phyloP scores from a whole-genome alignment of 2,888 invertebrate species.

The Empis stercorea region DNA sequence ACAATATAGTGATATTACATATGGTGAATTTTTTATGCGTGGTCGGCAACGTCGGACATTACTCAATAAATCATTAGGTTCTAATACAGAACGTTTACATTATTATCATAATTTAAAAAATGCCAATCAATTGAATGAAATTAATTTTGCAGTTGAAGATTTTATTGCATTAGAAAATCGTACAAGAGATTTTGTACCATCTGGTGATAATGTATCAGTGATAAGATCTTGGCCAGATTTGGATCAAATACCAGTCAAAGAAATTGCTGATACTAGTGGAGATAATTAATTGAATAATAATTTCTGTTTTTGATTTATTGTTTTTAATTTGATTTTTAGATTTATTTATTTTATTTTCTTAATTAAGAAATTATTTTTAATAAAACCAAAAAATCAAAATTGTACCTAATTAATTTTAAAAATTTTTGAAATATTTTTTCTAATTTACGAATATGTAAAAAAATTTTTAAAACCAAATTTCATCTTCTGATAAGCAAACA shows the following conservation, averaged over 20 bases:
- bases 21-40: conserved; percentile 27
- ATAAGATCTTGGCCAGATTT: not conserved
- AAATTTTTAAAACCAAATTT: no score
- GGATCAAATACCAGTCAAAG: not conserved
- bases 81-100: conserved; percentile 24
- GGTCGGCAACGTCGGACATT: conserved; percentile 25
- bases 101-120: conserved; percentile 21
- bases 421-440: no score
- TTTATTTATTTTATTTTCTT: no score
- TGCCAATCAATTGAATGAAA: conserved; percentile 18
- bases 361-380: no score
- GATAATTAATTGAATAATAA: no score
- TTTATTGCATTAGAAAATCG: not conserved
- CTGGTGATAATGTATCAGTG: not conserved
- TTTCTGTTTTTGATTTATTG: no score
- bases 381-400: no score
- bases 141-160: conserved; percentile 22
- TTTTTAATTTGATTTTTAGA: no score
- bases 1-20: conserved; percentile 21
- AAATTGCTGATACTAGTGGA: not conserved
- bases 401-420: no score
- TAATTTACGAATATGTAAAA: no score
- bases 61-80: conserved; percentile 28
- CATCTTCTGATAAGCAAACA: no score
- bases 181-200: not conserved